Evolutionary conservation across 2,888 invertebrate species (phyloP), one percentile per base, ranked within the genome.

Genomic region (Mythimna lalbum): DNA sequence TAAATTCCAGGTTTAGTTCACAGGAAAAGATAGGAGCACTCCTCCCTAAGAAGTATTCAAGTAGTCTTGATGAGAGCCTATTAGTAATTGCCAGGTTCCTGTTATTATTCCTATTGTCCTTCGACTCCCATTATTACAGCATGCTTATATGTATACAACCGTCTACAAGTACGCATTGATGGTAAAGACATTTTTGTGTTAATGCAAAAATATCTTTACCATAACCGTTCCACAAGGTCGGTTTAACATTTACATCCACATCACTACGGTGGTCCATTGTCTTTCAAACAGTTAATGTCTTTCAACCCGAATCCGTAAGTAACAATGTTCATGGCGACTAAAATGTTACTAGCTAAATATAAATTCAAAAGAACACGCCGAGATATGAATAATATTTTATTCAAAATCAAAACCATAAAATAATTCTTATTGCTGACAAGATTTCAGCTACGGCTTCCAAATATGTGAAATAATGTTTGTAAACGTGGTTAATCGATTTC

Each of bases 61-160:
- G 21, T 23, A 27, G 36, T 47, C 60, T 63, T 65, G 65, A 63
- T 63, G 55, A 65, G 36, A 27, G 27, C 56, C 21, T 74, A 64
- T 69, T 61, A 73, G 27, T 69, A 53, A 75, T 64, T 64, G 49
- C 53, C 12, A 50, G 39, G 61, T 80, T 69, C 49, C 69, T 69
- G 63, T 49, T 64, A 64, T 62, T 57, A 64, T 62, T 57, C 47
- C 14, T 63, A 55, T 69, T 64, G 62, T 69, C 50, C 50, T 64
- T 69, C 31, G 62, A 69, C 62, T 47, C 14, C 36, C 43, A 62
- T 59, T 69, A 57, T 36, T 69, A 43, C 17, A 6, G 43, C 43
- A 43, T 43, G 17, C 6, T 17, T 43, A 17, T 33, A n/a, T n/a
- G n/a, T n/a, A 31, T 7, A 33, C 33, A 33, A 33, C 33, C 9